These are phyloP conservation scores for Helostoma temminkii DNA, from an alignment of 2,797 vertebrate species.

Conservation along the genomic window DNA sequence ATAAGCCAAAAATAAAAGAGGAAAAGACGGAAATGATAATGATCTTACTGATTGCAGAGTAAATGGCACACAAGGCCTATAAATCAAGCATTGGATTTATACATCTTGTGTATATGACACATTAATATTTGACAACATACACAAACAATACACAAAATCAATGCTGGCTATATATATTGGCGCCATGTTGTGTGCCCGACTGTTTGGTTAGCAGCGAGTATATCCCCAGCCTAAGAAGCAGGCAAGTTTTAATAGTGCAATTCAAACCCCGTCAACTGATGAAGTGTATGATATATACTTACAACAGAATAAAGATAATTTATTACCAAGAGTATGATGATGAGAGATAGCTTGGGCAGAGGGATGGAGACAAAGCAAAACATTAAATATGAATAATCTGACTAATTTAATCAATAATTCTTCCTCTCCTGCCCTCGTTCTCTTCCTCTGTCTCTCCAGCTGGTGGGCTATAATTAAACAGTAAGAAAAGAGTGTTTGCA, in stretches of 20 bases:
- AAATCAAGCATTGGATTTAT: too few species aligned
- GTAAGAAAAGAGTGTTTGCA: conserved; percentile 39
- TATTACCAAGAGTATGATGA: conserved; percentile 3
- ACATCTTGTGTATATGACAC: too few species aligned
- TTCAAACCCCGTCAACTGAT: conserved; percentile 16
- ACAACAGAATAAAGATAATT: conserved; percentile 19
- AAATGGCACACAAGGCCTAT: too few species aligned
- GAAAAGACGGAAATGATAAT: not conserved
- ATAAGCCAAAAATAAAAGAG: not conserved
- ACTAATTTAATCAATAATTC: conserved; percentile 71
- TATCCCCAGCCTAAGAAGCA: conserved; percentile 1
- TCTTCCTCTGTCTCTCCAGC: conserved; percentile 60
- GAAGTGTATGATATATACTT: conserved; percentile 18
- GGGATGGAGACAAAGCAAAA: conserved; percentile 50
- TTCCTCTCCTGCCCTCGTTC: conserved; percentile 46
- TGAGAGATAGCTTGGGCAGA: not conserved
- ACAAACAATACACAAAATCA: too few species aligned
- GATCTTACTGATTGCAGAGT: too few species aligned
- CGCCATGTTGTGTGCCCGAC: too few species aligned
- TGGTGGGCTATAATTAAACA: conserved; percentile 76
- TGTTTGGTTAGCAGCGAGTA: too few species aligned
- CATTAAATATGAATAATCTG: conserved; percentile 70
- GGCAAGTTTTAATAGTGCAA: conserved; percentile 31
- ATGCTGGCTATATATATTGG: too few species aligned
- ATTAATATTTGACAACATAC: too few species aligned